Evolutionary conservation across 2,888 invertebrate species (phyloP).

Genomic region (Synanthedon formicaeformis): DNA sequence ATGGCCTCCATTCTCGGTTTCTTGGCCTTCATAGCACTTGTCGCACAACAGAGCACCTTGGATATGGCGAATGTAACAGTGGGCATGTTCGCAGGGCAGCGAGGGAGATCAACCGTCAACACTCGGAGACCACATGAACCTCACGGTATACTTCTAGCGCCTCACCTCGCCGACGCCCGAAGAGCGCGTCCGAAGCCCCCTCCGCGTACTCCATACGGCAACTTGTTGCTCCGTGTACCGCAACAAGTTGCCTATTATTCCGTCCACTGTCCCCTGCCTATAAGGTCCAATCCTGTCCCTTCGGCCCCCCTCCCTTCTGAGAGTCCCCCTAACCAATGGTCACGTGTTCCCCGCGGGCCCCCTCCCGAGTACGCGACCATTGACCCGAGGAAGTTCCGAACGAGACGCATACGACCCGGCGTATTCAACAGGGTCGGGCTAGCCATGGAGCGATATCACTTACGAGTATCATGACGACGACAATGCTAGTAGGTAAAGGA

Average conservation of each 20-base stretch:
- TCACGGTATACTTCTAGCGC: slow-evolving; percentile 77
- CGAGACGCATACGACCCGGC: slow-evolving; percentile 22
- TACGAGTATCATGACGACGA: neutral
- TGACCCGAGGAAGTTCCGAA: slow-evolving; percentile 27
- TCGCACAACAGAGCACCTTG: no score
- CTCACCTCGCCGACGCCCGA: neutral
- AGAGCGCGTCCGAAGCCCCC: neutral
- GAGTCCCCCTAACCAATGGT: neutral
- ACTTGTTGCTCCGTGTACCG: neutral
- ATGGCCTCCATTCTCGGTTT: no score
- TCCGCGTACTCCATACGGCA: neutral
- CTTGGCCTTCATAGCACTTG: no score
- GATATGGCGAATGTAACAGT: neutral
- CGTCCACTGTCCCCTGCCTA: neutral
- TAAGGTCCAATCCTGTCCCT: neutral
- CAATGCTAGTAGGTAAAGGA: no score
- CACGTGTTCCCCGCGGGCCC: slow-evolving; percentile 7
- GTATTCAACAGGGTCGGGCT: slow-evolving; percentile 14
- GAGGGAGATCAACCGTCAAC: slow-evolving; percentile 36
- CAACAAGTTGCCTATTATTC: neutral
- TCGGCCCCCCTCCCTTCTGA: neutral
- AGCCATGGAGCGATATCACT: neutral
- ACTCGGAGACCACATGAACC: slow-evolving; percentile 72
- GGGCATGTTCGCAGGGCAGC: slow-evolving; percentile 34
- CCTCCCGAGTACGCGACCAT: slow-evolving; percentile 30